Percentiles rank a stretch among this genome's conserved stretches.
Conservation (phyloP, 2,888 invertebrate species). For the Biston stratarius region DNA sequence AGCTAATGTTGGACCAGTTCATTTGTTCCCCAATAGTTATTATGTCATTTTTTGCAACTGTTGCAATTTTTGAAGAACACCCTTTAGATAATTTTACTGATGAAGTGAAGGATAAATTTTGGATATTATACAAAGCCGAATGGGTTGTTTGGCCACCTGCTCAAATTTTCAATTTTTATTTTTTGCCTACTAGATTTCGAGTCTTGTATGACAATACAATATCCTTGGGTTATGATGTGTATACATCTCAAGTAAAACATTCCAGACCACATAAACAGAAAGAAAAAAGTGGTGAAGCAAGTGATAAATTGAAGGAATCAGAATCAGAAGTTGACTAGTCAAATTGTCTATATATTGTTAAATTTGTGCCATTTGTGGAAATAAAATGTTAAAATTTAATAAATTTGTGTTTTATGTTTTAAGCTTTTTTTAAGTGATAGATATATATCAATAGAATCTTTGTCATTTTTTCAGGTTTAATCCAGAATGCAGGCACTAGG, state of each 20-base stretch:
- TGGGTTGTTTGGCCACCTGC: constrained; percentile 98
- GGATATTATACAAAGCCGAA: constrained; percentile 93
- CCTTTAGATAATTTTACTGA: constrained; percentile 86
- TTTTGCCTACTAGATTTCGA: constrained; percentile 92
- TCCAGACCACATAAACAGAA: constrained; percentile 53
- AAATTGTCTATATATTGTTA: constrained; percentile 8
- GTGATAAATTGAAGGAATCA: neutral
- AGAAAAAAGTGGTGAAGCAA: neutral
- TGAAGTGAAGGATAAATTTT: constrained; percentile 91
- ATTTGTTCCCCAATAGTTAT: constrained; percentile 94
- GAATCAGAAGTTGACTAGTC: constrained; percentile 4
- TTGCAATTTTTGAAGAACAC: constrained; percentile 90
- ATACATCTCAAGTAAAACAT: constrained; percentile 93
- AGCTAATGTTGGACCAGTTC: constrained; percentile 93
- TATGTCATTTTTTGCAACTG: constrained; percentile 90
- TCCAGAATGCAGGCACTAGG: constrained; percentile 56
- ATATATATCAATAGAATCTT: neutral
- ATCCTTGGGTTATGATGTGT: constrained; percentile 94
- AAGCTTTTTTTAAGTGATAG: neutral
- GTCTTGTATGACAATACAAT: constrained; percentile 95
- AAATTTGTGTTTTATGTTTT: constrained; percentile 17
- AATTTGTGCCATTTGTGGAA: constrained; percentile 15
- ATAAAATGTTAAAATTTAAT: constrained; percentile 20
- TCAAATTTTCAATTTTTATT: constrained; percentile 96
- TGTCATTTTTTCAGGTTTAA: constrained; percentile 35